Conservation (phyloP, 2,888 invertebrate species). For the Chelonus formosanus region DNA sequence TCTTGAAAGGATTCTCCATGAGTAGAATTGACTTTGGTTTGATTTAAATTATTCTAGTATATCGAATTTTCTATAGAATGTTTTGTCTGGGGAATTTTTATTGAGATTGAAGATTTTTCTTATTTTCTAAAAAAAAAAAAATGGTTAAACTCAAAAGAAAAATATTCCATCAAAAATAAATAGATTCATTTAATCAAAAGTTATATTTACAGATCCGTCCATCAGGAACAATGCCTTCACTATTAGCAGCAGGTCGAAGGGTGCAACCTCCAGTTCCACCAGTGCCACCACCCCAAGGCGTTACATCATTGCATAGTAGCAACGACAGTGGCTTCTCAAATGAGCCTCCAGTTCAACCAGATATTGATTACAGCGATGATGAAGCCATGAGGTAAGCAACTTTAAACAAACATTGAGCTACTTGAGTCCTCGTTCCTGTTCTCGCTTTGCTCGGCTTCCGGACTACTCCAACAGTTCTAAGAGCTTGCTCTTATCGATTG, state of each 20-base stretch:
- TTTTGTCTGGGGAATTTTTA: too few species aligned
- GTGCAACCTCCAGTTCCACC: conserved; percentile 66
- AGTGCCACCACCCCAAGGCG: conserved; percentile 62
- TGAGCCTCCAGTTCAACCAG: conserved; percentile 87
- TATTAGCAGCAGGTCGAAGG: conserved; percentile 61
- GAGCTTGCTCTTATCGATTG: not conserved
- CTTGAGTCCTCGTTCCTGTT: conserved; percentile 9
- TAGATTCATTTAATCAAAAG: not conserved
- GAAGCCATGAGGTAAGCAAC: conserved; percentile 75
- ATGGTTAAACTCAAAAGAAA: too few species aligned
- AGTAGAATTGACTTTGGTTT: too few species aligned
- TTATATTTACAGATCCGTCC: conserved; percentile 57
- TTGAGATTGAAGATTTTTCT: too few species aligned
- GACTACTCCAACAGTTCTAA: conserved; percentile 18
- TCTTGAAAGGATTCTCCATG: too few species aligned
- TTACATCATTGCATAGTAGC: conserved; percentile 83
- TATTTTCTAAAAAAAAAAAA: too few species aligned
- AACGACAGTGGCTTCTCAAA: conserved; percentile 93
- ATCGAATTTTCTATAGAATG: too few species aligned
- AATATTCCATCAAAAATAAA: too few species aligned
- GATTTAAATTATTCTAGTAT: too few species aligned
- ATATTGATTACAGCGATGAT: conserved; percentile 90
- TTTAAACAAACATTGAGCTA: conserved; percentile 6
- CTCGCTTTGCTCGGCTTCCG: conserved; percentile 27
- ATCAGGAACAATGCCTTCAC: conserved; percentile 62